Evolutionary conservation across 2,113 vertebrate species (phyloP), one percentile per base, ranked within the genome.

Genomic region (Paradoxurus hermaphroditus): DNA sequence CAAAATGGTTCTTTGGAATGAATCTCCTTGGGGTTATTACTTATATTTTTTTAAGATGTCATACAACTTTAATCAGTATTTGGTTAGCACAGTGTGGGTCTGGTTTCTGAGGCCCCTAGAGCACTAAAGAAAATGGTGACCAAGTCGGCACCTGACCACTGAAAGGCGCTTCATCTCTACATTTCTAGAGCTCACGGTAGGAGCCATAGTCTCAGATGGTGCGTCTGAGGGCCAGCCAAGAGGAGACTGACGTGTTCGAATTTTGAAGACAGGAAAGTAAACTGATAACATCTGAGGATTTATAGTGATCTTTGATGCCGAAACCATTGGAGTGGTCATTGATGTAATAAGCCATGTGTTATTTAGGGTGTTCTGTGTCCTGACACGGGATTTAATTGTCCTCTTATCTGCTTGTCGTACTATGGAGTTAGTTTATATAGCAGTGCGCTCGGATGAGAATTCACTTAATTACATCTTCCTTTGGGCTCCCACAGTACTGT

Each of bases 201-300:
- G 65, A 36, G 31, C 29, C 15, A 18, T 0, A 18, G 36, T n/a
- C 36, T 87, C 1, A 27, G 46, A 10, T 31, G 81, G 15, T 4
- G 2, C 41, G 34, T 21, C 13, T 59, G 62, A 44, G 44, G 77
- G n/a, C 29, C 15, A 78, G 46, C 23, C 39, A 31, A 85, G 44
- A 72, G 91, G 39, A 77, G 46, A n/a, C 46, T 29, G 23, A 27
- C 53, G 1, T 7, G n/a, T 56, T 94, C 31, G 73, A 23, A 78
- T 93, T 95, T 65, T 78, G 91, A 70, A 91, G 63, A 75, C 31
- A 59, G 67, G 36, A 87, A 72, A 44, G 75, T 62, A 73, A 94
- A 89, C 72, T 62, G 11, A 51, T 83, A 16, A 31, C 5, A 59
- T 85, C 7, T 44, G 63, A 91, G 63, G 29, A n/a, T 68, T 95